Evolutionary conservation across 2,113 vertebrate genomes (phyloP), one percentile per base, ranked within the genome.

Genomic region (Dascyllus trimaculatus): DNA sequence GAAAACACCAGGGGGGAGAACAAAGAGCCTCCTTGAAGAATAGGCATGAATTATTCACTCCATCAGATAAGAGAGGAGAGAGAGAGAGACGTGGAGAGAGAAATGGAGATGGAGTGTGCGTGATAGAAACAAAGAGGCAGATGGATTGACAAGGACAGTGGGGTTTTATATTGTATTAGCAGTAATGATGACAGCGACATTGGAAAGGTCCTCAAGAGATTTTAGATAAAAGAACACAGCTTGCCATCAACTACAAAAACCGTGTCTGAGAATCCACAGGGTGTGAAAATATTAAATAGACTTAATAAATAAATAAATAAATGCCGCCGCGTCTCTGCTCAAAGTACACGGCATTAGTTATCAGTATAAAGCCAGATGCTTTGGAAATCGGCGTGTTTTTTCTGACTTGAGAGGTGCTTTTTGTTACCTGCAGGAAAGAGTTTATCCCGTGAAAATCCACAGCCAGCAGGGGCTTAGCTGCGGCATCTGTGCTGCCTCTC

Each of bases 21-120:
- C 87, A 88, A 88, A 90, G 87, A 88, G 75, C 64, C 80, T 88
- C 74, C 90, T 89, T 88, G 81, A 90, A 91, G 80, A 87, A 86
- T 71, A 81, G 69, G 68, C 82, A 91, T 93, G 84, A 93, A 93
- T 92, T 80, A 93, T 92, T 91, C 87, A 93, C 79, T 84, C 65
- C 59, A 83, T 87, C 81, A 85, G 80, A 89, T 72, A 85, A 88
- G 67, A 79, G 65, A 58, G n/a, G n/a, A 18, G 69, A 70, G 71
- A 40, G 64, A 75, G 69, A 77, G 67, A 72, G 75, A 70, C 22
- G 19, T 25, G 26, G 60, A 65, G 57, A 15, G 56, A 81, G 76
- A 51, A 49, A 78, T 64, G 24, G 73, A 70, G 74, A 82, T 75
- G 65, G 59, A 75, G 76, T 15, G 25, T 58, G 61, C 29, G 53